phyloP scores from a whole-genome alignment of 2,888 invertebrate genomes.

The Agriopis aurantiaria region DNA sequence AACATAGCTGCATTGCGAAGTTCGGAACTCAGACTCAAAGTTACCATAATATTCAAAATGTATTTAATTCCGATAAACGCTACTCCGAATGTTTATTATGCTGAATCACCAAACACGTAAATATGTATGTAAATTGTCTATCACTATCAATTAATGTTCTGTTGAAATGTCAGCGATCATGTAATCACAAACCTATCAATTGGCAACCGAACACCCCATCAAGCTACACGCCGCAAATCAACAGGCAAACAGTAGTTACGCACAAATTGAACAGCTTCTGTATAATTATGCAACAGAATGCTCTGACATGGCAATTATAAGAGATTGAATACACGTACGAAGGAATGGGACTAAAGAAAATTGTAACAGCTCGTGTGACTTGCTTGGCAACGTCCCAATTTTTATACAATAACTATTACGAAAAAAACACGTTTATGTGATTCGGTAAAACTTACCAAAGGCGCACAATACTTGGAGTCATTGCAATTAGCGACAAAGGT shows the following conservation, averaged over 20 bases:
- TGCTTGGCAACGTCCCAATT: too few species aligned
- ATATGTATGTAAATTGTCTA: background rate
- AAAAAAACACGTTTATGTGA: too few species aligned
- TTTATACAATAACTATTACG: too few species aligned
- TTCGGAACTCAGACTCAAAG: too few species aligned
- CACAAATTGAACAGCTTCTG: conserved; percentile 46
- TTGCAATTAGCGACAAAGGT: too few species aligned
- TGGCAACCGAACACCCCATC: conserved; percentile 35
- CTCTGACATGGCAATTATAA: conserved; percentile 26
- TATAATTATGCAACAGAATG: conserved; percentile 53
- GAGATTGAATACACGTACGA: background rate
- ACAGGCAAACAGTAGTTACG: conserved; percentile 42
- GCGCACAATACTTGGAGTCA: too few species aligned
- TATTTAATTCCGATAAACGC: too few species aligned
- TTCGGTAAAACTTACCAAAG: too few species aligned
- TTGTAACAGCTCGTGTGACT: too few species aligned
- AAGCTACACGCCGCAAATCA: conserved; percentile 38
- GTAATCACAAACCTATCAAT: conserved; percentile 26
- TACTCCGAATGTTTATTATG: too few species aligned
- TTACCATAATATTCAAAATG: too few species aligned
- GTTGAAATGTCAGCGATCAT: conserved; percentile 11
- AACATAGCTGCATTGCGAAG: too few species aligned
- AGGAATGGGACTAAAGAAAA: background rate
- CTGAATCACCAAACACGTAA: background rate
- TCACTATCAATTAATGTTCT: background rate